Evolutionary conservation across 2,113 vertebrate species (phyloP), one percentile per base, ranked within the genome.

Genomic region (Aegotheles bennettii): DNA sequence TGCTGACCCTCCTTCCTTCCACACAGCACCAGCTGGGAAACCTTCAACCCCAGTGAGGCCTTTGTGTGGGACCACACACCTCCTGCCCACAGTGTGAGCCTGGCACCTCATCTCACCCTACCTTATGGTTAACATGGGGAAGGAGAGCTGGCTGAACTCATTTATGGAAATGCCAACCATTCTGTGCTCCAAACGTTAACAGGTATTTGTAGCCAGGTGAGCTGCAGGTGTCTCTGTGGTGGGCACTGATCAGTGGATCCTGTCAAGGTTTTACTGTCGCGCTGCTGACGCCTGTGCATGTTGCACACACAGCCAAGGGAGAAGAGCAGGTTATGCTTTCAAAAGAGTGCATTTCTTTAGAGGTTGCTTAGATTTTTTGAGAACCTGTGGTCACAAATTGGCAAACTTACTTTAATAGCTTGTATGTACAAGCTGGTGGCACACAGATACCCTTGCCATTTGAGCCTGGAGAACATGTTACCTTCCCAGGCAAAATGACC

Each of bases 91-190:
- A 17, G 57, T 0, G 26, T 8, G 26, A 36, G 40, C 65, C 57
- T 40, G 42, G 38, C 47, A 16, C 31, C 31, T 25, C 9, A 13
- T 7, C 45, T 23, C 40, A 36, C 51, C 3, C 20, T 24, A 36
- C 4, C 31, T 28, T 3, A 0, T 3, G 8, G 23, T 23, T 31
- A 8, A 50, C 2, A 10, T 1, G 33, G 47, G 70, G 20, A 42
- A 35, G 15, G 35, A 7, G 26, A 63, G 56, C 6, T 28, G 35
- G 17, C 60, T 28, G n/a, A 51, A 29, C 31, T 42, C 9, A 7
- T 24, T 45, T 16, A 68, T 12, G 15, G 17, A 61, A 61, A 47
- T 11, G 29, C 10, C 60, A 47, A 31, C 23, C 26, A 50, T 14
- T 13, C 13, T 1, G 7, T 14, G 54, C 35, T 74, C 26, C 61